A percentile compares a stretch with the other conserved stretches of the same genome.
Conservation (phyloP, 2,113 vertebrate genomes). For the Mormyrus iriodes region DNA sequence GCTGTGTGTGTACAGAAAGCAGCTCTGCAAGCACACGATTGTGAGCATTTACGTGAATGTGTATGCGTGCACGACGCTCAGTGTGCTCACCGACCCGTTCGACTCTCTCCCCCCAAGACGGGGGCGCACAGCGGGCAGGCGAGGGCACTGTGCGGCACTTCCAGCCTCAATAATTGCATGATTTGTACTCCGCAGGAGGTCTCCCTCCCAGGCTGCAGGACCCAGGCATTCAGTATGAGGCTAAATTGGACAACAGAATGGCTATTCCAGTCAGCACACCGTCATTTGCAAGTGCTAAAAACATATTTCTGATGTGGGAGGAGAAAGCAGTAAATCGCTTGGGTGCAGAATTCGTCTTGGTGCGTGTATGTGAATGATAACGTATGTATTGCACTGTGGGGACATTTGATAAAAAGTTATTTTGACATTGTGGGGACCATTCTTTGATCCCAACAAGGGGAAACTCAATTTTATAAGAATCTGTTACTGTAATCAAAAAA, state of each 20-base stretch:
- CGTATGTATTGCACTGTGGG: background rate
- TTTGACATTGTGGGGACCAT: too few species aligned
- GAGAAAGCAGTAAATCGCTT: background rate
- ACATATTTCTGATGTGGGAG: background rate
- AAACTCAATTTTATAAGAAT: too few species aligned
- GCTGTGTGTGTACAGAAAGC: background rate
- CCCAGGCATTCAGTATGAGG: constrained; percentile 8
- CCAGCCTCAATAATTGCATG: background rate
- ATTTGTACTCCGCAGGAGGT: background rate
- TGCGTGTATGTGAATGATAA: background rate
- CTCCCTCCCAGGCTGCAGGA: background rate
- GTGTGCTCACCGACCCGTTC: background rate
- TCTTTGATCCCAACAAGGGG: too few species aligned
- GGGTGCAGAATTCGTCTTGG: background rate
- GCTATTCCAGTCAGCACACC: constrained; percentile 4
- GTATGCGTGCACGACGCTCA: background rate
- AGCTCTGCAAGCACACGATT: background rate
- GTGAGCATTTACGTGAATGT: background rate
- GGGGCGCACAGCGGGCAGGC: background rate
- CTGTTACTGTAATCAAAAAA: too few species aligned
- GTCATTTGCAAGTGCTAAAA: constrained; percentile 16
- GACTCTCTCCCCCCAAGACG: background rate
- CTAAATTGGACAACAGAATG: constrained; percentile 25
- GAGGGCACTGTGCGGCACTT: background rate
- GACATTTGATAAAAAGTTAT: too few species aligned